Evolutionary conservation across 2,113 vertebrate genomes (phyloP).

Genomic region (Rostratula benghalensis): DNA sequence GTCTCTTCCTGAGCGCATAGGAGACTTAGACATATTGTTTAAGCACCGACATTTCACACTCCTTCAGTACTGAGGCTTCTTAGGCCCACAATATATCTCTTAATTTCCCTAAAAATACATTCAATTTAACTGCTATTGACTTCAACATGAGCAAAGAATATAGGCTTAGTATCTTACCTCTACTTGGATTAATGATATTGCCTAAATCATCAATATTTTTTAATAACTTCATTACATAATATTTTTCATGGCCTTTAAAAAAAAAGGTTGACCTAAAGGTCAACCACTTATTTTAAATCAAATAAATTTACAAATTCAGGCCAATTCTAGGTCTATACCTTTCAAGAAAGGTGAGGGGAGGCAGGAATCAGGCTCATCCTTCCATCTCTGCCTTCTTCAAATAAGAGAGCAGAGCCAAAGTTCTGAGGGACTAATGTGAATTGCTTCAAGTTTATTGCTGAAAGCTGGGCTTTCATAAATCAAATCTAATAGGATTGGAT

Average conservation of each 20-base stretch:
- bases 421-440: background rate
- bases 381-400: background rate
- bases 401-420: background rate
- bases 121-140: background rate
- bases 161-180: background rate
- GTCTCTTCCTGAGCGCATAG: background rate
- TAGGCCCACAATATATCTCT: background rate
- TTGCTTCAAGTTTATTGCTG: background rate
- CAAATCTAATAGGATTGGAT: background rate
- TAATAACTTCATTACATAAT: background rate
- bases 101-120: background rate
- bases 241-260: background rate
- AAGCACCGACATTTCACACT: background rate
- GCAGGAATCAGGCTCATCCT: background rate
- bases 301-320: background rate
- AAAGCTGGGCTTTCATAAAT: background rate
- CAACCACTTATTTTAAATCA: background rate
- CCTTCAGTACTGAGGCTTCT: background rate
- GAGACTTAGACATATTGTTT: background rate
- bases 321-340: background rate
- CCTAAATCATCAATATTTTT: background rate
- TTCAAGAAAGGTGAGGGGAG: background rate
- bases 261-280: too few relatives aligned
- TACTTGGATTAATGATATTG: background rate
- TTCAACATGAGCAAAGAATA: background rate